Base-by-base conservation (phyloP, 2,888 invertebrate genomes). In the Campoplex capitator region DNA sequence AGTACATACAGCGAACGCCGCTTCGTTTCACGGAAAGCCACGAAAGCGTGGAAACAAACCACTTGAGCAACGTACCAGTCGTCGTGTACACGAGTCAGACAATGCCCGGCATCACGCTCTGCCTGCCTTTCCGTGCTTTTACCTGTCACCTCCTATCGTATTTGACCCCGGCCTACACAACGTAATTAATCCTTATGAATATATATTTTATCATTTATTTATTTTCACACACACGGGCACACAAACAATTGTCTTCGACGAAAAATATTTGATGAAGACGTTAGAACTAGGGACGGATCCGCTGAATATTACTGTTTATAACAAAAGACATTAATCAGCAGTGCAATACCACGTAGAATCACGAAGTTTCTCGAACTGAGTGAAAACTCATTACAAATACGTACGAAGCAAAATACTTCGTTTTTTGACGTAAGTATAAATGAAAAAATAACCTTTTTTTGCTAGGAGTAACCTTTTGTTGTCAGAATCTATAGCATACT, bases 21-120 rank as follows among this genome's bases (percentile, higher is more conserved):
- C 38, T 38, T 79, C 87, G 87, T 89, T 90, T 89, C 87, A 87
- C 86, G 90, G 92, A 92, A 90, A 94, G 91, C 93, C 92, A 94
- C 91, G 94, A 94, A 94, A 94, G 94, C 94, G 94, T 94, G 94
- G 94, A 94, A 94, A 93, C 91, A 93, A 94, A 78, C 92, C 92
- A 93, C 94, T 94, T 93, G 91, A 87, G 94, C 93, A 94, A 94
- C 88, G 54, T 65, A 45, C 68, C 48, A 67, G 51, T 58, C 65
- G 51, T 58, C 65, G 58, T 35, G 42, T 68, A 68, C 23, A 68
- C 32, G 77, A 83, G 90, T 89, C 88, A 93, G 92, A 94, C 94
- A 94, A 94, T 94, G 91, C 92, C 94, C 94, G 94, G 94, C 90
- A 94, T 89, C 92, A 94, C 94, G 94, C 92, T 94, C 92, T 91